Evolutionary conservation across 2,888 invertebrate genomes (phyloP).

Genomic region (Cephus runcator): DNA sequence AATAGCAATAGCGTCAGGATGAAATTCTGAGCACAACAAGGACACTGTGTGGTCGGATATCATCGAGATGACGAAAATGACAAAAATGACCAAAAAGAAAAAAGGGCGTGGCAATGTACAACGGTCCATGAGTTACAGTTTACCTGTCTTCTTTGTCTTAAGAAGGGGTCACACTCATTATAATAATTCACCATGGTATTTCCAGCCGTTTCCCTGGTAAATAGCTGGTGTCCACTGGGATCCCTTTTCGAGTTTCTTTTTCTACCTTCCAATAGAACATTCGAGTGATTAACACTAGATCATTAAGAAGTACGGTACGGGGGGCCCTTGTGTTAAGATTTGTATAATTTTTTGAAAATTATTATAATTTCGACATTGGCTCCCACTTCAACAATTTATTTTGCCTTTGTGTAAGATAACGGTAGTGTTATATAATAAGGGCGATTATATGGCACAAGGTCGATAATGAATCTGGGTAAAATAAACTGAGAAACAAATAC

Average conservation of each 20-base stretch:
- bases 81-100: background rate
- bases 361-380: background rate
- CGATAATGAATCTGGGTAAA: background rate
- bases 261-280: background rate
- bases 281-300: background rate
- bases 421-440: background rate
- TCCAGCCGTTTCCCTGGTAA: background rate
- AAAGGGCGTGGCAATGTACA: conserved; percentile 44
- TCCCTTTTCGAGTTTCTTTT: background rate
- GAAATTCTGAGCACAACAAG: conserved; percentile 35
- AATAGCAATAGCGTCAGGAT: background rate
- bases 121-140: conserved; percentile 46
- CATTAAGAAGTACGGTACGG: background rate
- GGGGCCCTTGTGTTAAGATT: background rate
- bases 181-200: conserved; percentile 31
- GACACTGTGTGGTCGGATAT: conserved; percentile 32
- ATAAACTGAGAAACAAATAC: background rate
- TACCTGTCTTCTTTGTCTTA: conserved; percentile 36
- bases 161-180: conserved; percentile 40
- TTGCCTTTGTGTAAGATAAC: background rate
- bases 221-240: background rate
- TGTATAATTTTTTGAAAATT: background rate
- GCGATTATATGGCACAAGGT: background rate
- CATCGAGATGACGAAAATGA: conserved; percentile 43
- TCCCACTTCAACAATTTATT: background rate